phyloP scores from a whole-genome alignment of 2,888 invertebrate species.

The Pammene fasciana region DNA sequence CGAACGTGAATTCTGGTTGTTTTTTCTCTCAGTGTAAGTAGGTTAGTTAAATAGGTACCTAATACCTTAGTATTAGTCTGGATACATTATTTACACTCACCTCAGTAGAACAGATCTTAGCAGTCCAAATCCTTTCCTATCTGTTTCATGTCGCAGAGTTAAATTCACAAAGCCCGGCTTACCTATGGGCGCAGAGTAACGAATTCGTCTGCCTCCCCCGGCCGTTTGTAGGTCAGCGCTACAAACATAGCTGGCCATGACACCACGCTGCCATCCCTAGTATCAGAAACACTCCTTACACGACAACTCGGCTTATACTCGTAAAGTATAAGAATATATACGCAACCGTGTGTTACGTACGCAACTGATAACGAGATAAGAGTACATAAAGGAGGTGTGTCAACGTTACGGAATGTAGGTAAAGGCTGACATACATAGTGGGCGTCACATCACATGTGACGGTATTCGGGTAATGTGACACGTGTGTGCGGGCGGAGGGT shows the following conservation, averaged over 20 bases:
- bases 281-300: constrained; percentile 6
- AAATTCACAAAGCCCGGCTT: constrained; percentile 23
- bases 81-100: not conserved
- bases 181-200: constrained; percentile 25
- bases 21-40: no score
- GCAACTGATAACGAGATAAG: constrained; percentile 31
- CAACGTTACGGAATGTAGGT: constrained; percentile 56
- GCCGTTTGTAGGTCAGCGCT: constrained; percentile 39
- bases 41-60: no score
- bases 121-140: not conserved
- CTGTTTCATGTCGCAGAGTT: constrained; percentile 17
- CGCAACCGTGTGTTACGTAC: constrained; percentile 4
- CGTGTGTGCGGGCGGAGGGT: constrained; percentile 66
- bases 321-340: not conserved
- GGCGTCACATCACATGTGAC: constrained; percentile 80
- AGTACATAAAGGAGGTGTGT: constrained; percentile 42
- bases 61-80: no score
- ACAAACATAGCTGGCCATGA: constrained; percentile 37
- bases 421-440: constrained; percentile 73
- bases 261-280: constrained; percentile 30
- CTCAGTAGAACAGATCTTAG: not conserved
- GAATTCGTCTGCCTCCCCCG: constrained; percentile 32
- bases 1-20: no score
- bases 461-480: constrained; percentile 73
- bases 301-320: not conserved